Evolutionary conservation across 2,888 invertebrate genomes (phyloP).

Genomic region (Microplitis deprimator): DNA sequence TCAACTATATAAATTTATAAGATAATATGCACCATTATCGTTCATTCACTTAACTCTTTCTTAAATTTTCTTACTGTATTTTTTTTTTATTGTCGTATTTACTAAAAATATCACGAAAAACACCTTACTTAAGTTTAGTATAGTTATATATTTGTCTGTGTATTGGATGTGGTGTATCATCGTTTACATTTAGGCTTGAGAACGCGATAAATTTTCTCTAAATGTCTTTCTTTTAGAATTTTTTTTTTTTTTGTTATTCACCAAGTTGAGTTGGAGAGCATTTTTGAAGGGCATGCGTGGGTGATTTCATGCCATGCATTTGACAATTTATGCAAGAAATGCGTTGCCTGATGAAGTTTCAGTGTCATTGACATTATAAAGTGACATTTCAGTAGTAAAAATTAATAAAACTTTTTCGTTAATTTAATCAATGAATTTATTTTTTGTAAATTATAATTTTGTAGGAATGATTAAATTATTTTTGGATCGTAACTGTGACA

Average conservation of each 20-base stretch:
- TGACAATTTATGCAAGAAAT: not conserved
- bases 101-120: not conserved
- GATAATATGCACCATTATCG: not conserved
- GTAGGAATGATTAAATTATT: too few relatives aligned
- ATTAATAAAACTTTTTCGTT: too few relatives aligned
- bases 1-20: not conserved
- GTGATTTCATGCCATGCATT: not conserved
- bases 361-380: constrained; percentile 5
- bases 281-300: constrained; percentile 15
- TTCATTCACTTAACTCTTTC: not conserved
- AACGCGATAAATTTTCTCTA: not conserved
- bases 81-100: not conserved
- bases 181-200: not conserved
- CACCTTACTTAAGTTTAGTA: not conserved
- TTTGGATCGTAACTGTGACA: too few relatives aligned
- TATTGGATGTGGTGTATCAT: not conserved
- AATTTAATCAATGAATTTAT: too few relatives aligned
- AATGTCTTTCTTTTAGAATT: not conserved
- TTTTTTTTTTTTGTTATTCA: constrained; percentile 7
- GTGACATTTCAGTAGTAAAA: not conserved
- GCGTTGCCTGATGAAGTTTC: not conserved
- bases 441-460: too few relatives aligned
- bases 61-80: not conserved
- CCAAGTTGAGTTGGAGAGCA: not conserved
- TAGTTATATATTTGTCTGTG: not conserved